Evolutionary conservation across 1,140 invertebrate species (phyloP), one percentile per base, ranked within the genome.

Genomic region (Doryteuthis pealeii): DNA sequence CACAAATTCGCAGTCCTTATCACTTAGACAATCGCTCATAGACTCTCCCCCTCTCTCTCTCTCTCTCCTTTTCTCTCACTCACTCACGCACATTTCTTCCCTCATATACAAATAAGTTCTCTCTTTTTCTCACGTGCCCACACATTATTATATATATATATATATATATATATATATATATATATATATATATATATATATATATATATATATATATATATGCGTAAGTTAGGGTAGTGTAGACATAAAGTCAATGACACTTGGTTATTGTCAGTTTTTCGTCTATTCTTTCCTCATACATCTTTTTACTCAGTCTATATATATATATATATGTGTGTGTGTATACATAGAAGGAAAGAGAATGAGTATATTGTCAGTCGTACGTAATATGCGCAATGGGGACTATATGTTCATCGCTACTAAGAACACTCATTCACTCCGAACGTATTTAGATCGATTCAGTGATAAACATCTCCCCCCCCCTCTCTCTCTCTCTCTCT

Each of bases 151-250:
- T 49, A 49, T 49, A 49, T 0, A 0, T 49, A 1, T 22, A 49
- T 49, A 49, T 1, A 49, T 49, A 1, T 49, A 49, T 49, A 1
- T 49, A 49, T 49, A 49, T 49, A 49, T 49, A 49, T 49, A 49
- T 49, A 49, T 49, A 49, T 49, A 49, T 49, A 49, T 1, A 49
- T 49, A 49, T 49, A 49, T 22, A 49, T 49, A 49, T 22, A 49
- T 10, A 69, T 45, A 71, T 62, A 70, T 66, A 70, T 40, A 74
- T 66, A 74, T 66, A 70, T 45, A 71, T 31, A 43, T 40, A 74
- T 40, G 45, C 54, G 62, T 54, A 26, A n/a, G n/a, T n/a, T n/a
- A n/a, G n/a, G n/a, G n/a, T n/a, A n/a, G n/a, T n/a, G n/a, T n/a
- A n/a, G n/a, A n/a, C n/a, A n/a, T n/a, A n/a, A n/a, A n/a, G n/a